Base-by-base conservation (phyloP, 2,797 vertebrate species). In the Diplodus sargus region DNA sequence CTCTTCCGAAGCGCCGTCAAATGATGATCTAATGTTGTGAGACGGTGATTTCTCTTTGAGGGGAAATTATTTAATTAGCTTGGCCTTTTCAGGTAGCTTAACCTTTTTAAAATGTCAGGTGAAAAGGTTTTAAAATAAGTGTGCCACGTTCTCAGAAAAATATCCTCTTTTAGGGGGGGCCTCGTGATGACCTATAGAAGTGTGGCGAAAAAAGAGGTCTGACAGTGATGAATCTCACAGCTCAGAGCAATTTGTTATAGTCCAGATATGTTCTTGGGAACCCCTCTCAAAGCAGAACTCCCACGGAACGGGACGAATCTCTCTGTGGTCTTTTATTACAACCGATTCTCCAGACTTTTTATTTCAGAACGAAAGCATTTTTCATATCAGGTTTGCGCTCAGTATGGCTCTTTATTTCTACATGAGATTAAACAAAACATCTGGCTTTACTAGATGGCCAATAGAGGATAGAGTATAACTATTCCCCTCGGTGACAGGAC, bases 91-190 rank as follows among this genome's bases (percentile, higher is more conserved):
- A 57, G 63, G 51, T 73, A 92, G 89, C 85, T 92, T 92, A 95
- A 95, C 93, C 93, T 95, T 95, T 34, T 95, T 69, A 56, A 94
- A 95, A 95, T 94, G 94, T 93, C 92, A 94, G 90, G 85, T 92
- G 82, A 88, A 77, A 84, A 83, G 85, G 76, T 92, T 90, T 90
- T 90, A 84, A 89, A 90, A 85, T 83, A 91, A 93, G 86, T 90
- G 87, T 87, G 83, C 81, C 86, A 85, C 84, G 91, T 85, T 90
- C 78, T 90, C 74, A 30, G 87, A 87, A 90, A 90, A 83, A 88
- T 68, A 39, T 81, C 81, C 70, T 86, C 64, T 90, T 92, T 92
- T 88, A 85, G 78, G 63, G 66, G 67, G 70, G 30, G 30, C 30
- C 81, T 86, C 34, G 52, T 82, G 74, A 83, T 92, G 92, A 93